Evolutionary conservation across 2,797 vertebrate genomes (phyloP), one percentile per base, ranked within the genome.

Genomic region (Coracias cyanogaster): DNA sequence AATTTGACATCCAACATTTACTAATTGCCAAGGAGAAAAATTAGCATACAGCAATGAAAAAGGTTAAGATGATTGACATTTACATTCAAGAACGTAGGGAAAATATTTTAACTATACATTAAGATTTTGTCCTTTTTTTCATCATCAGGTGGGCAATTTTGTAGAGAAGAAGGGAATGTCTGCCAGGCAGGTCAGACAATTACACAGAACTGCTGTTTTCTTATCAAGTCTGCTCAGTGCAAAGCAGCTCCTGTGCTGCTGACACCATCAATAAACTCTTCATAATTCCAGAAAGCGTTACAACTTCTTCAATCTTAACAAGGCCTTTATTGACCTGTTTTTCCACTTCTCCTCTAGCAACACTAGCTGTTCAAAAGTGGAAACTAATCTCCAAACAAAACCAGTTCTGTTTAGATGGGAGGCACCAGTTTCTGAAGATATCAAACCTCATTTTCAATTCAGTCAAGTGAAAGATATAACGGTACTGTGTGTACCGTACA

Each of bases 1-100:
- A 98, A 99, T 98, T 98, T 98, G 98, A 98, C 98, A 98, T 96
- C 97, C 97, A 98, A 98, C 97, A 98, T 98, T 98, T 98, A 98
- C 96, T 98, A 98, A 98, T 98, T 98, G 98, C 90, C 62, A 95
- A 95, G 96, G 91, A 95, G 96, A 97, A 97, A 97, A 96, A 98
- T 97, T 93, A 97, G 90, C 69, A 94, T 92, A 70, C 64, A 65
- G 88, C 74, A 89, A 76, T 31, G 61, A 78, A 90, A 94, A 93
- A 96, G 77, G 85, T 86, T 94, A 94, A 83, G 51, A 91, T 94
- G 86, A 95, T 4, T 94, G 94, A 95, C 89, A 88, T 72, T 88
- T 93, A 46, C 61, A 86, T 71, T 80, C 95, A 79, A 94, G 58
- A 49, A 91, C 46, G 81, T 0, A 45, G 54, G 77, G 52, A 91